Evolutionary conservation across 2,797 vertebrate genomes (phyloP).

Genomic region (Synaphobranchus kaupii): DNA sequence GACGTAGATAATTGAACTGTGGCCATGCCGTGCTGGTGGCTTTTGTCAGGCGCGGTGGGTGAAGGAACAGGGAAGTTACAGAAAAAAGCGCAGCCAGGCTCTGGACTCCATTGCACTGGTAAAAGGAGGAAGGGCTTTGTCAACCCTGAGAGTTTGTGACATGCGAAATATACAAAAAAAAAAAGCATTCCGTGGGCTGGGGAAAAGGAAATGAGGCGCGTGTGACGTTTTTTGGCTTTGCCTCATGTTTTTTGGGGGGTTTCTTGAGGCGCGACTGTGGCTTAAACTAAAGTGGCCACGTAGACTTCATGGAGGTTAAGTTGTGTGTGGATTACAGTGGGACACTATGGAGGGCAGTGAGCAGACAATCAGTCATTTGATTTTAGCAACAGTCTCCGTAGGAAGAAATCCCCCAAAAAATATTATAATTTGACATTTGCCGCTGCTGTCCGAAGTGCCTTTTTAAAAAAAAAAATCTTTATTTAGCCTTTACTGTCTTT

Average conservation of each 20-base stretch:
- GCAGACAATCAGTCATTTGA: background rate
- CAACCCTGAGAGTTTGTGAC: background rate
- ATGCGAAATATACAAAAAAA: background rate
- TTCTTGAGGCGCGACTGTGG: background rate
- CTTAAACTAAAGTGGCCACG: background rate
- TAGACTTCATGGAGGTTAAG: background rate
- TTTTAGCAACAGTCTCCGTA: background rate
- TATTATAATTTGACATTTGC: background rate
- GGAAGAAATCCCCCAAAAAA: background rate
- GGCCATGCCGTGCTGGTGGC: constrained; percentile 45
- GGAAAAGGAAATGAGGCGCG: background rate
- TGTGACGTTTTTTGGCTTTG: background rate
- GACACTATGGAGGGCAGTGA: background rate
- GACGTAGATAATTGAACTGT: constrained; percentile 60
- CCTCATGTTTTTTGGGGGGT: background rate
- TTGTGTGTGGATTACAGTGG: background rate
- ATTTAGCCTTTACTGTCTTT: background rate
- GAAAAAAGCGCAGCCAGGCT: constrained; percentile 46
- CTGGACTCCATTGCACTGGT: constrained; percentile 43
- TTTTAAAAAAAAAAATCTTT: background rate
- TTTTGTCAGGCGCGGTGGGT: constrained; percentile 53
- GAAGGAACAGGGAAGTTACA: constrained; percentile 44
- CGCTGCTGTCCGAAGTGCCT: background rate
- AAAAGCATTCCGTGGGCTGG: background rate
- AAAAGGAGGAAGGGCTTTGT: constrained; percentile 27